phyloP scores from a whole-genome alignment of 2,113 vertebrate species.

The Phaethornis superciliosus region DNA sequence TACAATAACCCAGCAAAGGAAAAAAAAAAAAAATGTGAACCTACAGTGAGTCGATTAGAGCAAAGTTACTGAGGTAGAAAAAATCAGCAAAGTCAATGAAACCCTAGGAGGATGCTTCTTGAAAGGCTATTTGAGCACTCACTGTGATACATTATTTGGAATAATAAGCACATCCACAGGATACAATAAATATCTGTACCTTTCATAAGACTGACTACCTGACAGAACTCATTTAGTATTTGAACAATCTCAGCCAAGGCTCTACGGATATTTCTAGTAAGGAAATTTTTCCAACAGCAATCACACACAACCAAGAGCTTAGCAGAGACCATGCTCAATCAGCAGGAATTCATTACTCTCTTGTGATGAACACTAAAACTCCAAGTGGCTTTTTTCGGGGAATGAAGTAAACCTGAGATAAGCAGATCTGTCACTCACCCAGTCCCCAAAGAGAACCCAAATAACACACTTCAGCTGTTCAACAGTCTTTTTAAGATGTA shows the following conservation, averaged over 20 bases:
- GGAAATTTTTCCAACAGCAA: neutral
- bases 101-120: neutral
- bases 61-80: conserved; percentile 9
- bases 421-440: neutral
- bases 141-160: neutral
- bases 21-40: neutral
- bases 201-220: neutral
- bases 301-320: neutral
- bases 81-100: neutral
- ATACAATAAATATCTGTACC: neutral
- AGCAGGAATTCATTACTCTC: neutral
- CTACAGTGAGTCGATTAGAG: neutral
- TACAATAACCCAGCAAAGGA: neutral
- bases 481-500: neutral
- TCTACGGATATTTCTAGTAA: neutral
- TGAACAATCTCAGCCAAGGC: neutral
- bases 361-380: neutral
- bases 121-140: neutral
- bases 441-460: rapidly evolving
- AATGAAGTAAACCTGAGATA: neutral
- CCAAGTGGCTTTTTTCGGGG: neutral
- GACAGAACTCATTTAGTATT: neutral
- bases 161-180: neutral
- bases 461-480: neutral
- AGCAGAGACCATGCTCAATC: neutral